These are phyloP conservation scores for Prinia subflava DNA, from an alignment of 2,113 vertebrate genomes.

Conservation along the genomic window DNA sequence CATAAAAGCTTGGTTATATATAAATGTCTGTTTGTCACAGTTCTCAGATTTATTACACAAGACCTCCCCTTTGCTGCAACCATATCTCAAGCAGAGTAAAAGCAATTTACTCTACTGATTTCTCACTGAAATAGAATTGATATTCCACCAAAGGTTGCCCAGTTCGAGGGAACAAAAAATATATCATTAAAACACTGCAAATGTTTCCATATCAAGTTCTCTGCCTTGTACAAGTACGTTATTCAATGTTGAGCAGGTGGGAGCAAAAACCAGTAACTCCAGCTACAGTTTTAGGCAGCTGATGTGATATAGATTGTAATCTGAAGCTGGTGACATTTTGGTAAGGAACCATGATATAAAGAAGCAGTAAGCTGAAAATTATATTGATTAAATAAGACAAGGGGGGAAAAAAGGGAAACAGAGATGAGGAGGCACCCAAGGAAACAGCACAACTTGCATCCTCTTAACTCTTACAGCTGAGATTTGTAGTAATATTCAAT, in stretches of 20 bases:
- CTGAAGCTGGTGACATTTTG: background rate
- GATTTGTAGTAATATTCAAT: background rate
- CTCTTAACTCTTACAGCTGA: background rate
- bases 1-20: background rate
- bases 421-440: background rate
- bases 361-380: background rate
- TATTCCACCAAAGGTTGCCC: background rate
- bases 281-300: background rate
- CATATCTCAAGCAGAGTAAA: too few relatives aligned
- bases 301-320: background rate
- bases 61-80: background rate
- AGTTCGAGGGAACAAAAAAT: fast-evolving
- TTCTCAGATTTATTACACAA: background rate
- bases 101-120: background rate
- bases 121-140: background rate
- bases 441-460: background rate
- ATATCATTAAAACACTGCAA: background rate
- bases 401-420: background rate
- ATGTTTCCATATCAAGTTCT: background rate
- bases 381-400: background rate
- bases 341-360: background rate
- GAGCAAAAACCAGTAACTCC: background rate
- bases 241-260: background rate
- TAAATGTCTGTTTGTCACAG: background rate
- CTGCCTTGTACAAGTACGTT: background rate